Conservation (phyloP, 2,888 invertebrate species). For the Sphecodes monilicornis region DNA sequence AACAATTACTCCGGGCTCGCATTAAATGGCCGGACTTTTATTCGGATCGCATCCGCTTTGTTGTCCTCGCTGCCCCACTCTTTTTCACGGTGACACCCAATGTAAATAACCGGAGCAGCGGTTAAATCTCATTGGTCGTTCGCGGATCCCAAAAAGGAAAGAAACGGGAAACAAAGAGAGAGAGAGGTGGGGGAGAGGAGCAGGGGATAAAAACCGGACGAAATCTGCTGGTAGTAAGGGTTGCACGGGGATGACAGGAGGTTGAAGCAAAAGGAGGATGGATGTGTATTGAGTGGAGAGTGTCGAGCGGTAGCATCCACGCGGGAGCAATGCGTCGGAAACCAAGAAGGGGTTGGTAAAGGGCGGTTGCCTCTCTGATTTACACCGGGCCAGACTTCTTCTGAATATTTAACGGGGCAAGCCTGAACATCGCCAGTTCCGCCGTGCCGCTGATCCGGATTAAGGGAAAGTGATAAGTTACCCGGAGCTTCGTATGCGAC, state of each 20-base stretch:
- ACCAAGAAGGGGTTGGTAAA: slow-evolving; percentile 64
- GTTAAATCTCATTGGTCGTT: slow-evolving; percentile 56
- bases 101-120: slow-evolving; percentile 49
- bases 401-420: slow-evolving; percentile 79
- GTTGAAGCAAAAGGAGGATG: slow-evolving; percentile 7
- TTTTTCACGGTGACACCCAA: slow-evolving; percentile 41
- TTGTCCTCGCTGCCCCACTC: slow-evolving; percentile 16
- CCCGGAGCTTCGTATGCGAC: slow-evolving; percentile 68
- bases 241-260: neutral
- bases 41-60: slow-evolving; percentile 28
- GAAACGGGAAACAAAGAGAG: neutral
- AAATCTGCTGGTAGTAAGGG: neutral
- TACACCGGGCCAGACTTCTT: slow-evolving; percentile 74
- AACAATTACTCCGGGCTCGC: slow-evolving; percentile 43
- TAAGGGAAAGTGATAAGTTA: slow-evolving; percentile 80
- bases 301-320: slow-evolving; percentile 57
- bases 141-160: slow-evolving; percentile 29
- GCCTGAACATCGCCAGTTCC: slow-evolving; percentile 71
- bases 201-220: neutral
- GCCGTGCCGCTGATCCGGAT: slow-evolving; percentile 78
- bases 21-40: slow-evolving; percentile 37
- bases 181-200: neutral
- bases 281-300: slow-evolving; percentile 41
- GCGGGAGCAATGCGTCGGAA: slow-evolving; percentile 70
- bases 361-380: slow-evolving; percentile 73